Evolutionary conservation across 2,888 invertebrate genomes (phyloP).

Genomic region (Rhopalosiphum nymphaeae): DNA sequence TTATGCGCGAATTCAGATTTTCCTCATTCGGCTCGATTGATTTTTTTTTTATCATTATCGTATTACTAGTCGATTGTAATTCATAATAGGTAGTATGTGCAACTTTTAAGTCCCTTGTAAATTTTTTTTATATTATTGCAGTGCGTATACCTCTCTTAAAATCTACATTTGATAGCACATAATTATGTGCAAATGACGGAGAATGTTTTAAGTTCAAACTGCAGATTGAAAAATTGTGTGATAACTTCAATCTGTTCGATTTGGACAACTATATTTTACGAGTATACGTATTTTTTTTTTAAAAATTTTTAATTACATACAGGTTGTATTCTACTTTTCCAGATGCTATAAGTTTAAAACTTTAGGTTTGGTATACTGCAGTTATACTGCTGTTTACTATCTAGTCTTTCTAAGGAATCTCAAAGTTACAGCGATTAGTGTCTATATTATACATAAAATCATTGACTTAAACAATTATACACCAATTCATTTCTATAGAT

Average conservation of each 20-base stretch:
- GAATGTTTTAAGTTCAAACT: neutral
- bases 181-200: neutral
- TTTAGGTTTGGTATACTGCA: no score
- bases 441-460: no score
- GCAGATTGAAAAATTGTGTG: neutral
- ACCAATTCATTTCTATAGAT: no score
- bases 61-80: neutral
- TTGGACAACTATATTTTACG: neutral
- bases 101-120: neutral
- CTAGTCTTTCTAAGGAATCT: no score
- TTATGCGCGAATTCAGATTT: slow-evolving; percentile 39
- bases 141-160: neutral
- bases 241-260: neutral
- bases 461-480: no score
- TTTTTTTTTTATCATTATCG: neutral
- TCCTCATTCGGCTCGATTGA: slow-evolving; percentile 32
- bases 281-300: neutral
- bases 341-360: neutral
- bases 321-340: neutral
- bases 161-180: neutral
- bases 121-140: neutral
- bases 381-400: no score
- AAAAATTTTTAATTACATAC: neutral
- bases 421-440: no score
- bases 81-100: neutral